phyloP scores from a whole-genome alignment of 1,140 invertebrate genomes.

The Metaphire vulgaris region DNA sequence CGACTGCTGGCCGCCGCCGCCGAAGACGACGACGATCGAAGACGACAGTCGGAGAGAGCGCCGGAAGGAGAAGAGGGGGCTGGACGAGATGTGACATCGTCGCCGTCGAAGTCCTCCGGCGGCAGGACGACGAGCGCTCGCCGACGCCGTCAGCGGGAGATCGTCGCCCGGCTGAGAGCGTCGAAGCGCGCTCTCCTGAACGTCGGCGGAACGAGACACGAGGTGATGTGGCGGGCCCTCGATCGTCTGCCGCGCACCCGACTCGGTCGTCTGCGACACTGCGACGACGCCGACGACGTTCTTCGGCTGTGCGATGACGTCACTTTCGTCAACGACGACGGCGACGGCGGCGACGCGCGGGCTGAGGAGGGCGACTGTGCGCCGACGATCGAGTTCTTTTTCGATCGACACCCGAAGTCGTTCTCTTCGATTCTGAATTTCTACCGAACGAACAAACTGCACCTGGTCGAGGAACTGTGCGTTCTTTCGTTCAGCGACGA shows the following conservation, averaged over 20 bases:
- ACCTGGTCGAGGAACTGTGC: constrained; percentile 98
- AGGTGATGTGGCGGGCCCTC: constrained; percentile 90
- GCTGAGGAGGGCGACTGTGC: constrained; percentile 72
- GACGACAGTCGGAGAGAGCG: no score
- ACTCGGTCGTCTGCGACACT: constrained; percentile 80
- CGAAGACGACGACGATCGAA: no score
- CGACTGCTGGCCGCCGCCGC: no score
- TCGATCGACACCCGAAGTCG: constrained; percentile 93
- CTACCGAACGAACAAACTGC: constrained; percentile 92
- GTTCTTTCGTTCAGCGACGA: constrained; percentile 96
- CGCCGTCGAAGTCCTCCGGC: no score
- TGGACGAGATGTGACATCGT: no score
- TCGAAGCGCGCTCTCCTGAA: constrained; percentile 83
- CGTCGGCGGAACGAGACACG: constrained; percentile 91
- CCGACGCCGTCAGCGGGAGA: no score
- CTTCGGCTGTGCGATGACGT: constrained; percentile 96
- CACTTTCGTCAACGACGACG: constrained; percentile 91
- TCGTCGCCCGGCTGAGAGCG: constrained; percentile 80
- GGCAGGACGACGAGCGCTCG: no score
- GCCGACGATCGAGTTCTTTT: constrained; percentile 99
- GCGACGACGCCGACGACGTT: constrained; percentile 90
- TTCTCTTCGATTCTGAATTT: constrained; percentile 97
- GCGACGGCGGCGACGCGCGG: constrained; percentile 94
- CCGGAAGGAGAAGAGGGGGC: no score
- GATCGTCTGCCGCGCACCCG: constrained; percentile 90